Evolutionary conservation across 1,140 invertebrate species (phyloP), one percentile per base, ranked within the genome.

Genomic region (Zophobas morio): DNA sequence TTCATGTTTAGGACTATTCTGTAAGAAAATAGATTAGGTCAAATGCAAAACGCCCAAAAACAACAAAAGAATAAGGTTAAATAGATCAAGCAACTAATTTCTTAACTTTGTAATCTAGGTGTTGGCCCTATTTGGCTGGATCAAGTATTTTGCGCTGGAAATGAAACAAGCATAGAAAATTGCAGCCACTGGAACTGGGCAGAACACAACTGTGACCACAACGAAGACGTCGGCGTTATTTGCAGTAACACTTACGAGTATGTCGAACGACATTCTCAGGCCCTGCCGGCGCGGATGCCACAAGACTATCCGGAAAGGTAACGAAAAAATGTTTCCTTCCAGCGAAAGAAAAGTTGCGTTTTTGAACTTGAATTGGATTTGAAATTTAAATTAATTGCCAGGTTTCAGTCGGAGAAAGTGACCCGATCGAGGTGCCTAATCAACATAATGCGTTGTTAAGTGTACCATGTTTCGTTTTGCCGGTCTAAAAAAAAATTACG

Each of bases 71-170:
- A 20, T 20, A 20, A 20, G 20, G 20, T 20, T 20, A 20, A 20
- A 20, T 20, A 20, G 20, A 20, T 20, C 20, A 20, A 20, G 20
- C 20, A 20, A 20, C 20, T 20, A 20, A 20, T 20, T 20, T 20
- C 20, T 20, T 20, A 47, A 8, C 35, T 32, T 20, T 51, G 57
- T 76, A 34, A 72, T 6, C 80, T 86, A 77, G 90, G 90, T 1
- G 84, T 83, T 5, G 93, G 93, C 1, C 91, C 90, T 0, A 94
- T 96, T 81, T 95, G 93, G 93, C 83, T 95, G 49, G 93, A 95
- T 79, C 87, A 92, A 86, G 89, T 95, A 0, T 88, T 88, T 66
- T 96, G 94, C 81, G 81, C 81, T 1, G 94, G 94, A 34, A 92
- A 92, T 74, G 94, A 96, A 84, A 87, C 88, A 0, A 87, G 85